Conservation (phyloP, 2,113 vertebrate species). For the Cyanoramphus novaezelandiae region DNA sequence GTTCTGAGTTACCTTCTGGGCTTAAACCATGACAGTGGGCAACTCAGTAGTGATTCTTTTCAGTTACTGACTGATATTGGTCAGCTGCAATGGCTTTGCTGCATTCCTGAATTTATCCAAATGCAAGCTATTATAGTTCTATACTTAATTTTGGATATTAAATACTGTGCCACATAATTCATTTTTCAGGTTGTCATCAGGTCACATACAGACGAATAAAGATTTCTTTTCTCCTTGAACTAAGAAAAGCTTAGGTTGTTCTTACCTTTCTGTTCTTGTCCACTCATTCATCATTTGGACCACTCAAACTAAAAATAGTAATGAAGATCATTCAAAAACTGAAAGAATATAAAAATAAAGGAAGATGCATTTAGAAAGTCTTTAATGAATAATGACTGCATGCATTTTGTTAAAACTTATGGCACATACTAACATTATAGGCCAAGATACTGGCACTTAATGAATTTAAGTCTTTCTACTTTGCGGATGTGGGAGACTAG, state of each 20-base stretch:
- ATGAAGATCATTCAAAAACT: not conserved
- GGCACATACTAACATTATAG: not conserved
- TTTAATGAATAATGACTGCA: not conserved
- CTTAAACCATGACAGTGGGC: too few relatives aligned
- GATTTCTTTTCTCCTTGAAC: not conserved
- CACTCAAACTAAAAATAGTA: not conserved
- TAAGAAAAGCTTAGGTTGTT: not conserved
- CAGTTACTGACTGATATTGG: not conserved
- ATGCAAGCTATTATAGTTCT: not conserved
- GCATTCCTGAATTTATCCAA: not conserved
- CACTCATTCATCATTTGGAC: not conserved
- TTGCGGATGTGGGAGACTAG: accelerated
- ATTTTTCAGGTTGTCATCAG: not conserved
- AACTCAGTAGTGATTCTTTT: not conserved
- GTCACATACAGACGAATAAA: not conserved
- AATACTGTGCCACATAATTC: not conserved
- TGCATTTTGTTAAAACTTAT: not conserved
- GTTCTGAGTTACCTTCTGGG: too few relatives aligned
- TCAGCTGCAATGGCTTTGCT: not conserved
- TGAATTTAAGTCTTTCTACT: not conserved
- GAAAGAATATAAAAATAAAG: not conserved
- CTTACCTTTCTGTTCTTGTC: not conserved
- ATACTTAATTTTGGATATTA: not conserved
- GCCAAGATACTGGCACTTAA: not conserved
- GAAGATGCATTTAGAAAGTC: not conserved